Evolutionary conservation across 2,888 invertebrate genomes (phyloP).

Genomic region (Orchestes rusci): DNA sequence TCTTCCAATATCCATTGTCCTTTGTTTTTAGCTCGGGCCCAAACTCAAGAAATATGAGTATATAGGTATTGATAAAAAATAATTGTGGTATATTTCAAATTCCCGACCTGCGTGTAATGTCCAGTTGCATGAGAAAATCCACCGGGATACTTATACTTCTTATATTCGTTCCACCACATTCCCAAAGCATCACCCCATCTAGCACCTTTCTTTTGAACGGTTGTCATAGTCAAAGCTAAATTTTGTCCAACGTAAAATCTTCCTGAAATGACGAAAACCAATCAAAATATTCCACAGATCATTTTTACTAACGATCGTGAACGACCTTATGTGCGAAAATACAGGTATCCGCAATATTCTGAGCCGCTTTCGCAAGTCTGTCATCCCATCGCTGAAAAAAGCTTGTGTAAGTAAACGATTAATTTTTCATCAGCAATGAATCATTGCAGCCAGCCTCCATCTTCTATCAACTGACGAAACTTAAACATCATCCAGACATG

Average conservation of each 20-base stretch:
- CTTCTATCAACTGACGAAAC: no score
- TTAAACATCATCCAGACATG: no score
- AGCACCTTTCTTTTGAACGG: background rate
- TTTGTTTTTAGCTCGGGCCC: no score
- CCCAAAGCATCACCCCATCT: slow-evolving; percentile 65
- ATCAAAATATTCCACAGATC: background rate
- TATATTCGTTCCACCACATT: slow-evolving; percentile 72
- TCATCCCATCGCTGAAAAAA: slow-evolving; percentile 14
- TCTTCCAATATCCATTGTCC: no score
- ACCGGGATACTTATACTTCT: slow-evolving; percentile 56
- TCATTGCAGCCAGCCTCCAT: no score
- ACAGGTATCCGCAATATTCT: slow-evolving; percentile 17
- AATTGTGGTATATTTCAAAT: no score
- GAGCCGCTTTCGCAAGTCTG: slow-evolving; percentile 10
- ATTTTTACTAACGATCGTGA: slow-evolving; percentile 10
- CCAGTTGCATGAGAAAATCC: slow-evolving; percentile 62
- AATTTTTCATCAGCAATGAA: no score
- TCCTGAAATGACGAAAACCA: slow-evolving; percentile 6
- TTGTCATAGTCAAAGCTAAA: background rate
- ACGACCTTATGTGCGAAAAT: slow-evolving; percentile 9
- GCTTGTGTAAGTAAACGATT: no score
- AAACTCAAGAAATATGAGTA: no score
- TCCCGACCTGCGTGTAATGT: slow-evolving; percentile 68
- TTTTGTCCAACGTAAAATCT: slow-evolving; percentile 16
- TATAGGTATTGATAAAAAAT: no score